Evolutionary conservation across 2,113 vertebrate species (phyloP).

Genomic region (Toxotes chatareus): DNA sequence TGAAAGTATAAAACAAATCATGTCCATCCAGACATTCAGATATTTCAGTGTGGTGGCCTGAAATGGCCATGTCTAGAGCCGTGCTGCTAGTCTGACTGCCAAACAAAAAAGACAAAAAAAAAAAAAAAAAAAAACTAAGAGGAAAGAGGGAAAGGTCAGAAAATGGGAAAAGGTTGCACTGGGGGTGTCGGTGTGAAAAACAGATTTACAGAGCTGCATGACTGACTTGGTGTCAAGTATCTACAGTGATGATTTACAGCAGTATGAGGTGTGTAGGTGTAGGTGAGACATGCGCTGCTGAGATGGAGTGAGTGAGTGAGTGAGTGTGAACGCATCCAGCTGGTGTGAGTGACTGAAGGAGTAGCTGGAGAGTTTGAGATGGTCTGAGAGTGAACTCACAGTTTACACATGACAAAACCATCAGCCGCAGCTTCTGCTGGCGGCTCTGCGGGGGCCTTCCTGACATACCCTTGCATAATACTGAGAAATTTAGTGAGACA

Average conservation of each 20-base stretch:
- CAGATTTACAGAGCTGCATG: neutral
- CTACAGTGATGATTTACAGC: conserved; percentile 46
- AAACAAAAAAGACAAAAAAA: neutral
- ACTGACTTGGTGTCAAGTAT: conserved; percentile 32
- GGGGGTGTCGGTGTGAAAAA: conserved; percentile 23
- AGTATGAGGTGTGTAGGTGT: conserved; percentile 48
- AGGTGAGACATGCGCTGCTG: conserved; percentile 37
- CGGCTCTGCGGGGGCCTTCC: conserved; percentile 40
- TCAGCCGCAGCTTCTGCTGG: conserved; percentile 43
- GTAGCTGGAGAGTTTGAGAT: conserved; percentile 64
- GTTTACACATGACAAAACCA: conserved; percentile 70
- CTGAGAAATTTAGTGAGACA: conserved; percentile 40
- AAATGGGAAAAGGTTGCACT: neutral
- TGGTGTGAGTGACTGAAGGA: conserved; percentile 56
- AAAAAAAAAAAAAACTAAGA: neutral
- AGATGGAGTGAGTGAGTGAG: conserved; percentile 32
- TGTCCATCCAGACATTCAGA: neutral
- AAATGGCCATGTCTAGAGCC: neutral
- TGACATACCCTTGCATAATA: conserved; percentile 44
- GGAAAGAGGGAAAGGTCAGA: neutral
- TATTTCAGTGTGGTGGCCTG: neutral
- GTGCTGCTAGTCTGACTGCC: neutral
- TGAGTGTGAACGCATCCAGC: conserved; percentile 58
- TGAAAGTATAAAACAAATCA: neutral
- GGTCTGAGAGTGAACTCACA: conserved; percentile 62